These are phyloP conservation scores for Callimico goeldii DNA, from an alignment of 2,797 vertebrate species.

Conservation along the genomic window DNA sequence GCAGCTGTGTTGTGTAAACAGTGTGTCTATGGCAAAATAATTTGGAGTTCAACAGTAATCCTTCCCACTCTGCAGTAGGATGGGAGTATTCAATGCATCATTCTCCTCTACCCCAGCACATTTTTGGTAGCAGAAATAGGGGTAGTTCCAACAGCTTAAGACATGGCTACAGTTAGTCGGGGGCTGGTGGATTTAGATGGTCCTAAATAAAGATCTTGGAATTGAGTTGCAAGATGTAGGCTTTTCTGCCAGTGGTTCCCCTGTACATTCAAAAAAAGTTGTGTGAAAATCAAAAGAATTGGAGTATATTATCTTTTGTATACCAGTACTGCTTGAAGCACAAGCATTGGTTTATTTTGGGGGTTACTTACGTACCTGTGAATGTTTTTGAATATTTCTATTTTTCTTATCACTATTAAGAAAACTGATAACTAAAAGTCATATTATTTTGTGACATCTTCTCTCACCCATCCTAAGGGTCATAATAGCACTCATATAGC, in stretches of 20 bases:
- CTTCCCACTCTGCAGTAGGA: neutral
- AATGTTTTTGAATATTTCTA: neutral
- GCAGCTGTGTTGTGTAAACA: conserved; percentile 71
- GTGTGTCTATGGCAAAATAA: conserved; percentile 58
- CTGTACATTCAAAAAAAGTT: neutral
- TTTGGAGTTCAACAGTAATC: conserved; percentile 41
- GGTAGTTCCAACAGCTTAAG: neutral
- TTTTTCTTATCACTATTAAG: neutral
- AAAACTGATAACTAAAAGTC: neutral
- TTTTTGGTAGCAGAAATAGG: neutral
- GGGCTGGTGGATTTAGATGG: neutral
- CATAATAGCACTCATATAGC: neutral
- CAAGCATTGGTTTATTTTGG: neutral
- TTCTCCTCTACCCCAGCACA: neutral
- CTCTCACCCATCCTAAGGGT: neutral
- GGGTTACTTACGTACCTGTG: neutral
- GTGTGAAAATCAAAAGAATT: neutral
- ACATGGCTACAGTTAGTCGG: neutral
- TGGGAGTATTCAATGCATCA: neutral
- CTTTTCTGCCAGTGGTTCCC: neutral
- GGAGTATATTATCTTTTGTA: neutral
- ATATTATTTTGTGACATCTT: neutral
- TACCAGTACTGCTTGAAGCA: neutral
- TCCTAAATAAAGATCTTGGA: neutral
- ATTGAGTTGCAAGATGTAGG: neutral